Conservation (phyloP, 2,888 invertebrate genomes). For the Emesis castigata region DNA sequence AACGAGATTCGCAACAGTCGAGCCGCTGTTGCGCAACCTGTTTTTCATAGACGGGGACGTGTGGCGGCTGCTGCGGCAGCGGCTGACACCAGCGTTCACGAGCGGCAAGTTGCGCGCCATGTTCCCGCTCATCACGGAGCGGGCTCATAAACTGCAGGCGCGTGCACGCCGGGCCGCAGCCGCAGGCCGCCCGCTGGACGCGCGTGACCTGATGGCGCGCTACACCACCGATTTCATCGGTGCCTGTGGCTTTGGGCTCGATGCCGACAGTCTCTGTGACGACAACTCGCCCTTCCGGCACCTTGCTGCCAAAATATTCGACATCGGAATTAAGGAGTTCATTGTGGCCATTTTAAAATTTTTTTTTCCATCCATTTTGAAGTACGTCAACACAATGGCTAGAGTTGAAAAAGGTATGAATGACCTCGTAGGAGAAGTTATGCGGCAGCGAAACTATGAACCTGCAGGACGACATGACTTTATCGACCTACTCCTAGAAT, state of each 20-base stretch:
- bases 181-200: slow-evolving; percentile 71
- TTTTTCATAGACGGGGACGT: slow-evolving; percentile 78
- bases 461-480: slow-evolving; percentile 74
- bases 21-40: slow-evolving; percentile 76
- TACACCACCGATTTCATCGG: slow-evolving; percentile 80
- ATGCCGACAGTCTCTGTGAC: slow-evolving; percentile 75
- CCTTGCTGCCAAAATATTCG: slow-evolving; percentile 74
- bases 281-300: slow-evolving; percentile 76
- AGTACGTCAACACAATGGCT: slow-evolving; percentile 70
- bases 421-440: slow-evolving; percentile 74
- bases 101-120: slow-evolving; percentile 77
- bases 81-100: slow-evolving; percentile 78
- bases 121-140: slow-evolving; percentile 78
- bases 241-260: slow-evolving; percentile 78
- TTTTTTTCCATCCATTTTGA: slow-evolving; percentile 74
- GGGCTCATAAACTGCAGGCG: slow-evolving; percentile 74
- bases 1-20: slow-evolving; percentile 69
- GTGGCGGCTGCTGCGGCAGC: slow-evolving; percentile 77
- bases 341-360: slow-evolving; percentile 70
- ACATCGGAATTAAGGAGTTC: slow-evolving; percentile 65
- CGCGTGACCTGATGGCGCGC: slow-evolving; percentile 79
- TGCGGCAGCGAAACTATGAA: slow-evolving; percentile 74
- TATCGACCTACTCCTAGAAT: slow-evolving; percentile 68
- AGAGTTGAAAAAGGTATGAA: slow-evolving; percentile 74
- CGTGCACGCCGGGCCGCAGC: slow-evolving; percentile 67